Conservation (phyloP, 2,113 vertebrate species). For the Chionis minor region DNA sequence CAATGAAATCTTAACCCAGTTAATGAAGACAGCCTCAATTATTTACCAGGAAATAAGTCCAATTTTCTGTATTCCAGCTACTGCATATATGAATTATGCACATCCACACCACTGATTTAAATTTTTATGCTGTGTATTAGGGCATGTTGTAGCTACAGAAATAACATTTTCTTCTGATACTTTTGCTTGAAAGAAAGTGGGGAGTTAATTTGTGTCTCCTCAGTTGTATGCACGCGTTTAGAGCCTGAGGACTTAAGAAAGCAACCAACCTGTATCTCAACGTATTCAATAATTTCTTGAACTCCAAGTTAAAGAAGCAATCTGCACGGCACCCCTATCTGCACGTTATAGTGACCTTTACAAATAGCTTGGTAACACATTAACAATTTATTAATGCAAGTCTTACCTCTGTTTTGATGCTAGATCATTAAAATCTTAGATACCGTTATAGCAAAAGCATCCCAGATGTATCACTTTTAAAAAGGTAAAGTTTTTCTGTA, state of each 20-base stretch:
- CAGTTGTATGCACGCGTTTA: not conserved
- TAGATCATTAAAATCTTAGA: conserved; percentile 64
- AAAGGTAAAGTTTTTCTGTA: conserved; percentile 24
- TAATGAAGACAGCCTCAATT: not conserved
- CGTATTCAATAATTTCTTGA: not conserved
- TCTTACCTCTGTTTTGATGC: conserved; percentile 69
- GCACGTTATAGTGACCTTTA: conserved; percentile 13
- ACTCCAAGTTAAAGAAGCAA: conserved; percentile 1
- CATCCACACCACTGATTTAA: not conserved
- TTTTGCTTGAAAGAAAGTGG: not conserved
- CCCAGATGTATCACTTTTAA: conserved; percentile 10
- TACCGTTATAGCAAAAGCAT: conserved; percentile 43
- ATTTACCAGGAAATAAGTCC: not conserved
- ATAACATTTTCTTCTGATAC: not conserved
- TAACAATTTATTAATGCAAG: conserved; percentile 6
- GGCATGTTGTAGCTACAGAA: not conserved
- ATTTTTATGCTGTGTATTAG: not conserved
- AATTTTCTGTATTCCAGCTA: not conserved
- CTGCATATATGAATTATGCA: not conserved
- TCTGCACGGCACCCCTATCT: not conserved
- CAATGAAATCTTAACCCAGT: not conserved
- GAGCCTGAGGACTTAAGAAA: not conserved
- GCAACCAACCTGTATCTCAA: not conserved
- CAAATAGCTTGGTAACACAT: conserved; percentile 27
- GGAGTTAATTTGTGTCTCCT: not conserved